A percentile compares a stretch with the other conserved stretches of the same genome.
These are phyloP conservation scores for Pangasius larnaudii DNA, from an alignment of 2,797 vertebrate genomes.

Conservation along the genomic window DNA sequence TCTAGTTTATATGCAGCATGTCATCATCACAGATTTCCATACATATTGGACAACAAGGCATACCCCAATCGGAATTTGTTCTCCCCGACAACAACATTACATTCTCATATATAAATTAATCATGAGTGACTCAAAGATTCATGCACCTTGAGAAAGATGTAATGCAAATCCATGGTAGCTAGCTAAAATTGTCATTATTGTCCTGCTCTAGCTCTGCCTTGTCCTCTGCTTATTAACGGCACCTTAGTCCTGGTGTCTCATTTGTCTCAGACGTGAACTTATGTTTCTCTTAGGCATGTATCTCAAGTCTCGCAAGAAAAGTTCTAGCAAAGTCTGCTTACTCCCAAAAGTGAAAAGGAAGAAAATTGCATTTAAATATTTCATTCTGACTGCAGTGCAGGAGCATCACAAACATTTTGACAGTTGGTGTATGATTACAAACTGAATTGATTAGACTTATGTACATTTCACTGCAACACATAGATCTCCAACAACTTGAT, in stretches of 20 bases:
- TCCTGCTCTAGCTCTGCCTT: not conserved
- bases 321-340: not conserved
- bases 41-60: constrained; percentile 34
- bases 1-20: constrained; percentile 35
- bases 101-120: constrained; percentile 31
- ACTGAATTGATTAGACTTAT: not conserved
- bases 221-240: not conserved
- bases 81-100: constrained; percentile 32
- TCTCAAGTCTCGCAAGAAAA: not conserved
- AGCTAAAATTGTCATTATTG: not conserved
- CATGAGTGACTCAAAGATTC: constrained; percentile 1
- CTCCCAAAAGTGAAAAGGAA: not conserved
- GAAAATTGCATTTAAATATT: constrained; percentile 21
- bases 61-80: constrained; percentile 34
- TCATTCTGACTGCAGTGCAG: not conserved
- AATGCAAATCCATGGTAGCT: not conserved
- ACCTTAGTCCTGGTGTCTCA: not conserved
- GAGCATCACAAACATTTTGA: not conserved
- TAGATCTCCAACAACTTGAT: not conserved
- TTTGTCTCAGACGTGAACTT: not conserved
- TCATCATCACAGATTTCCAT: constrained; percentile 43
- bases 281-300: not conserved
- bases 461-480: not conserved
- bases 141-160: not conserved
- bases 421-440: not conserved